Conservation (phyloP, 2,113 vertebrate species). For the Podocnemis expansa region DNA sequence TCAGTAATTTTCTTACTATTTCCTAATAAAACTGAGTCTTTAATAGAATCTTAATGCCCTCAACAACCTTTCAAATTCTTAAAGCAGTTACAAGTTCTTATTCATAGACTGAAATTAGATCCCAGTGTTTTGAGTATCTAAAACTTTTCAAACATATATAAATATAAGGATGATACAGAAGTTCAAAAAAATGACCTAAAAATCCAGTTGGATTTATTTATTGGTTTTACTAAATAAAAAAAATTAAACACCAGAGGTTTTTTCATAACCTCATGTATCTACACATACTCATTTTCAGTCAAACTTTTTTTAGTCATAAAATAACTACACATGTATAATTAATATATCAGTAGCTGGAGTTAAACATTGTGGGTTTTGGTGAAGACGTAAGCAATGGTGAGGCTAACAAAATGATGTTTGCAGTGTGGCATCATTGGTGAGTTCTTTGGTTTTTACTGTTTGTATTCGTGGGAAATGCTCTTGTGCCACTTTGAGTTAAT, state of each 20-base stretch:
- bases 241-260: slow-evolving; percentile 46
- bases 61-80: not conserved
- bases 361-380: not conserved
- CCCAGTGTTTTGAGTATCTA: not conserved
- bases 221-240: slow-evolving; percentile 27
- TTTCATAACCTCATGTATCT: slow-evolving; percentile 45
- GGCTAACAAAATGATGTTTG: not conserved
- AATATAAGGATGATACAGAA: slow-evolving; percentile 54
- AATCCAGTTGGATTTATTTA: slow-evolving; percentile 22
- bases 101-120: not conserved
- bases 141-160: slow-evolving; percentile 21
- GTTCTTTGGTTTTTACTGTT: slow-evolving; percentile 4
- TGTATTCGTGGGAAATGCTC: not conserved
- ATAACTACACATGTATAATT: slow-evolving; percentile 43
- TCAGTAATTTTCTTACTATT: not conserved
- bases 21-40: not conserved
- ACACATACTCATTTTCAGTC: slow-evolving; percentile 40
- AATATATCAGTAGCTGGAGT: not conserved
- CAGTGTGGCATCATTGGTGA: rapidly evolving
- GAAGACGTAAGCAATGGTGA: not conserved
- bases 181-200: slow-evolving; percentile 57
- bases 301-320: not conserved
- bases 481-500: not conserved
- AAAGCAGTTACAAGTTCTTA: not conserved
- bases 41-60: not conserved